phyloP scores from a whole-genome alignment of 2,797 vertebrate genomes.

The Amblyopsis hoosieri region DNA sequence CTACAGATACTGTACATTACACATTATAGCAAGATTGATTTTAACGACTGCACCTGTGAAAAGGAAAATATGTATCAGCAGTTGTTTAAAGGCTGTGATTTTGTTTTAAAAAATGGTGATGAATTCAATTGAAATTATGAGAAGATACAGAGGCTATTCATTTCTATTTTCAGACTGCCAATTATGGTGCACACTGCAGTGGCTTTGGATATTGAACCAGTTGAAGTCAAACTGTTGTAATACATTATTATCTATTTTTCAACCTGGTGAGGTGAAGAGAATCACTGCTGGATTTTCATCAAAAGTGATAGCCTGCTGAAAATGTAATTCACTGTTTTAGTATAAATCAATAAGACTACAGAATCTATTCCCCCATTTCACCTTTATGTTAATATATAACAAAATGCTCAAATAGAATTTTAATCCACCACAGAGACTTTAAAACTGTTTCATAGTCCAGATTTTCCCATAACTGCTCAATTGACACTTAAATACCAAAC shows the following conservation, averaged over 20 bases:
- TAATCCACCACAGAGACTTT: slow-evolving; percentile 65
- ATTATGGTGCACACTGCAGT: slow-evolving; percentile 64
- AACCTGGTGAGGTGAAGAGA: slow-evolving; percentile 54
- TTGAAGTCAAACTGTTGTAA: slow-evolving; percentile 71
- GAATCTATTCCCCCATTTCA: slow-evolving; percentile 67
- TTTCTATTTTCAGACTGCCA: slow-evolving; percentile 69
- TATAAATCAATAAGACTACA: slow-evolving; percentile 74
- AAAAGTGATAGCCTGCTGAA: slow-evolving; percentile 71
- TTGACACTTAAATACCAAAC: slow-evolving; percentile 71
- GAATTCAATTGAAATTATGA: slow-evolving; percentile 35
- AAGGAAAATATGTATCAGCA: slow-evolving; percentile 27
- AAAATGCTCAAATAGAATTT: slow-evolving; percentile 69
- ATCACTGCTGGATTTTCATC: slow-evolving; percentile 71
- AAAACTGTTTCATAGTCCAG: slow-evolving; percentile 64
- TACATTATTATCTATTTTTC: slow-evolving; percentile 76
- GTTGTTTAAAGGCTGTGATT: slow-evolving; percentile 19
- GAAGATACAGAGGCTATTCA: slow-evolving; percentile 49
- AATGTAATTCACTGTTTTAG: slow-evolving; percentile 76
- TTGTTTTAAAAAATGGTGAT: slow-evolving; percentile 5
- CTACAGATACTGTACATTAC: slow-evolving; percentile 8
- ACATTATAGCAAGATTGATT: background rate
- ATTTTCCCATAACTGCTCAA: slow-evolving; percentile 72
- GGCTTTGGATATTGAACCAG: slow-evolving; percentile 69
- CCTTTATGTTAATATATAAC: slow-evolving; percentile 75
- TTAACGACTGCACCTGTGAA: background rate